These are phyloP conservation scores for Xiphydria camelus DNA, from an alignment of 2,888 invertebrate species.

Conservation along the genomic window DNA sequence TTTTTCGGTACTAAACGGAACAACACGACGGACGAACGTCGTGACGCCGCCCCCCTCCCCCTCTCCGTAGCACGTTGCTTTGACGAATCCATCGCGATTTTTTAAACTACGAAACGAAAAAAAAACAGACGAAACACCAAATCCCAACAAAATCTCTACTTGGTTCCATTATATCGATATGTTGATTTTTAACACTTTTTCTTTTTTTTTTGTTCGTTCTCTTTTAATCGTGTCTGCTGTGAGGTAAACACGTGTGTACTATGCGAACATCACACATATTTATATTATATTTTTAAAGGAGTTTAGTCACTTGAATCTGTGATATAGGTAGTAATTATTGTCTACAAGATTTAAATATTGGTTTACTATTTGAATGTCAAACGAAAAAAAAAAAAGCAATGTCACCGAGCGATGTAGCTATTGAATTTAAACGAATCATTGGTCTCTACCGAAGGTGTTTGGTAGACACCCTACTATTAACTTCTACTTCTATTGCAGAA, in stretches of 20 bases:
- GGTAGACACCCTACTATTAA: slow-evolving; percentile 47
- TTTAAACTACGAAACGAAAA: no score
- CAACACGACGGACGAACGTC: no score
- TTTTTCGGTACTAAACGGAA: no score
- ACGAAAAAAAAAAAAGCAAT: slow-evolving; percentile 37
- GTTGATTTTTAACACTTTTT: slow-evolving; percentile 20
- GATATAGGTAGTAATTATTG: slow-evolving; percentile 59
- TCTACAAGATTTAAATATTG: slow-evolving; percentile 50
- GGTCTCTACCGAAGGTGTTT: slow-evolving; percentile 46
- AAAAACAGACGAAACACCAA: no score
- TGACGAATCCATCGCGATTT: no score
- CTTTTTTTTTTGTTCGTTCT: slow-evolving; percentile 39
- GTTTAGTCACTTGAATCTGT: slow-evolving; percentile 59
- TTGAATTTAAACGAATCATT: slow-evolving; percentile 26
- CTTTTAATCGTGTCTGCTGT: slow-evolving; percentile 42
- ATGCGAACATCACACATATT: slow-evolving; percentile 49
- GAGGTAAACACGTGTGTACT: slow-evolving; percentile 21
- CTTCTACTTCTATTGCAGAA: slow-evolving; percentile 27
- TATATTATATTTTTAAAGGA: slow-evolving; percentile 58
- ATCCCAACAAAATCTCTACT: slow-evolving; percentile 39
- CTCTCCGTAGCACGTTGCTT: no score
- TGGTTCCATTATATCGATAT: slow-evolving; percentile 46
- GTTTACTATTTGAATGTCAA: slow-evolving; percentile 27
- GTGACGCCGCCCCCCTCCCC: no score
- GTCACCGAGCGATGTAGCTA: slow-evolving; percentile 47